Evolutionary conservation across 2,113 vertebrate genomes (phyloP).

Genomic region (Spea multiplicata): DNA sequence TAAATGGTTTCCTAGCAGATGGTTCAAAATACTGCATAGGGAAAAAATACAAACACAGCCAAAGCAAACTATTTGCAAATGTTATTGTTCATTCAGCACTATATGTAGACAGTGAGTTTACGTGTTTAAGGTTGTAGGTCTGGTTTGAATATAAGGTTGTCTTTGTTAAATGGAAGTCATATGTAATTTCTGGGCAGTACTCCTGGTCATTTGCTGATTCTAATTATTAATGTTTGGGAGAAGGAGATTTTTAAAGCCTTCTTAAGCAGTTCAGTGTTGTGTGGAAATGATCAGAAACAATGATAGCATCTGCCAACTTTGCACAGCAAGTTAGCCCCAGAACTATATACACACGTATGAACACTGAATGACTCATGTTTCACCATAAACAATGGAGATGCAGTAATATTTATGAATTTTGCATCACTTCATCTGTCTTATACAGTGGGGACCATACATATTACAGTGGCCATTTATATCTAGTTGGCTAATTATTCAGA

Average conservation of each 20-base stretch:
- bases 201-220: conserved; percentile 73
- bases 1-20: no score
- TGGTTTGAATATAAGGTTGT: conserved; percentile 75
- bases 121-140: conserved; percentile 65
- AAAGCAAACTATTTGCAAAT: no score
- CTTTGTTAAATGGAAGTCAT: conserved; percentile 74
- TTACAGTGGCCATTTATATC: background rate
- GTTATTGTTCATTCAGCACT: conserved; percentile 49
- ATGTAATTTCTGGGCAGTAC: conserved; percentile 71
- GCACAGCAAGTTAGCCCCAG: conserved; percentile 57
- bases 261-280: conserved; percentile 72
- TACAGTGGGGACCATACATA: background rate
- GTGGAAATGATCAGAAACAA: conserved; percentile 66
- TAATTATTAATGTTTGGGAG: conserved; percentile 76
- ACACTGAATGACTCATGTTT: conserved; percentile 53
- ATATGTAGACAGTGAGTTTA: conserved; percentile 64
- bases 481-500: background rate
- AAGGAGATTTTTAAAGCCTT: conserved; percentile 71
- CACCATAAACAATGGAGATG: conserved; percentile 40
- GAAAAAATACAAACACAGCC: no score
- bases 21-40: no score
- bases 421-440: background rate
- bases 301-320: conserved; percentile 70
- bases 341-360: conserved; percentile 54
- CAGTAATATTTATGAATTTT: conserved; percentile 25